A percentile compares a stretch with the other conserved stretches of the same genome.
Evolutionary conservation across 2,797 vertebrate genomes (phyloP).

Genomic region (Hyperoplus lanceolatus): DNA sequence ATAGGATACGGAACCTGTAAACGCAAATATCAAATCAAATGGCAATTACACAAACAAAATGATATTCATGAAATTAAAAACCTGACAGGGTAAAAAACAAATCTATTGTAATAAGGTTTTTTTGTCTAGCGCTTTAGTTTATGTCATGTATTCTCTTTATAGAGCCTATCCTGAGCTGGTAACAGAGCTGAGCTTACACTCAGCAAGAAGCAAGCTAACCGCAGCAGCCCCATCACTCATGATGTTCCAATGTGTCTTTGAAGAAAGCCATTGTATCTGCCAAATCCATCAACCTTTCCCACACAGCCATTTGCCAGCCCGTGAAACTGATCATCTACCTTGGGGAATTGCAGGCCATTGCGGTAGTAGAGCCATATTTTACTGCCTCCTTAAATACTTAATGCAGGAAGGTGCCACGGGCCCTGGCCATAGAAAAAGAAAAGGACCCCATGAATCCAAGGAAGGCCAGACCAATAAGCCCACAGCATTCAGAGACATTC

Average conservation of each 20-base stretch:
- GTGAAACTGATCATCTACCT: conserved; percentile 84
- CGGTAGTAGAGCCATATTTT: conserved; percentile 73
- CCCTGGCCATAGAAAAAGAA: conserved; percentile 58
- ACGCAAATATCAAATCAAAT: background rate
- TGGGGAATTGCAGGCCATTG: conserved; percentile 68
- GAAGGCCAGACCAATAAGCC: conserved; percentile 62
- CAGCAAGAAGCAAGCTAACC: conserved; percentile 60
- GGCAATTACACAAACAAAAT: background rate
- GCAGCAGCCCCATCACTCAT: conserved; percentile 73
- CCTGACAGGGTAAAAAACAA: background rate
- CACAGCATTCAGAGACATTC: conserved; percentile 67
- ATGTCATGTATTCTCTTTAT: background rate
- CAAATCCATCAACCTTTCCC: conserved; percentile 81
- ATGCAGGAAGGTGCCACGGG: conserved; percentile 76
- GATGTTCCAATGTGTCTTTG: conserved; percentile 72
- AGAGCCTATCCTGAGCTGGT: conserved; percentile 55
- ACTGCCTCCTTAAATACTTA: conserved; percentile 83
- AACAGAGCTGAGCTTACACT: conserved; percentile 16
- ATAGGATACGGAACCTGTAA: background rate
- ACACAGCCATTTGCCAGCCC: conserved; percentile 76
- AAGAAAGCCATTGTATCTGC: conserved; percentile 77
- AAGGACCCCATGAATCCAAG: conserved; percentile 68
- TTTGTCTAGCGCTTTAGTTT: conserved; percentile 1
- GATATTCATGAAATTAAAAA: background rate
- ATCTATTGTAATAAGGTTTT: background rate